These are phyloP conservation scores for Eurytoma adleriae DNA, from an alignment of 2,888 invertebrate species.

Conservation along the genomic window DNA sequence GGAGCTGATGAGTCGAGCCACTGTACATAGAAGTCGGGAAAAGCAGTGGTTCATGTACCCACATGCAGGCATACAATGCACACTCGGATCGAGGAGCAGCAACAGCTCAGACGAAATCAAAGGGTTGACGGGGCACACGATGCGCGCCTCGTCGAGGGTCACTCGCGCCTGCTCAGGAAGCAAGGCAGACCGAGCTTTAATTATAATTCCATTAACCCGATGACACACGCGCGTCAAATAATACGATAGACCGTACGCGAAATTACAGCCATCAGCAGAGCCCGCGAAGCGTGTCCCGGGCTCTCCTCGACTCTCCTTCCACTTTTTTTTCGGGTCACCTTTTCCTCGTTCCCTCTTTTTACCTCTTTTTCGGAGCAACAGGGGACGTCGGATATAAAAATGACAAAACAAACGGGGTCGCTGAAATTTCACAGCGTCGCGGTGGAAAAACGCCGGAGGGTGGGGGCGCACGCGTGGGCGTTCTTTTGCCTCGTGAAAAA, in stretches of 20 bases:
- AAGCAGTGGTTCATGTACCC: not conserved
- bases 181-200: constrained; percentile 45
- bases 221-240: constrained; percentile 48
- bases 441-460: not conserved
- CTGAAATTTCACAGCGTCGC: not conserved
- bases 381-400: constrained; percentile 14
- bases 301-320: not conserved
- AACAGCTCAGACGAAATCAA: constrained; percentile 11
- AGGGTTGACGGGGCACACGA: constrained; percentile 14
- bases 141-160: not conserved
- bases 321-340: constrained; percentile 1
- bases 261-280: constrained; percentile 46
- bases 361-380: not conserved
- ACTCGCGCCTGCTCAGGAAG: not conserved
- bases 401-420: not conserved
- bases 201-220: constrained; percentile 56
- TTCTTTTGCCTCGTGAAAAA: too few species aligned
- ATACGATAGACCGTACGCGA: constrained; percentile 25
- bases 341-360: not conserved
- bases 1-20: not conserved
- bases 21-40: not conserved
- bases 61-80: not conserved
- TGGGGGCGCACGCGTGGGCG: not conserved
- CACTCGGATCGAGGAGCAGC: not conserved
- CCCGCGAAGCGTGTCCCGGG: constrained; percentile 13